These are phyloP conservation scores for Drosophila prosaltans DNA, from an alignment of 1,140 invertebrate species.

Conservation along the genomic window DNA sequence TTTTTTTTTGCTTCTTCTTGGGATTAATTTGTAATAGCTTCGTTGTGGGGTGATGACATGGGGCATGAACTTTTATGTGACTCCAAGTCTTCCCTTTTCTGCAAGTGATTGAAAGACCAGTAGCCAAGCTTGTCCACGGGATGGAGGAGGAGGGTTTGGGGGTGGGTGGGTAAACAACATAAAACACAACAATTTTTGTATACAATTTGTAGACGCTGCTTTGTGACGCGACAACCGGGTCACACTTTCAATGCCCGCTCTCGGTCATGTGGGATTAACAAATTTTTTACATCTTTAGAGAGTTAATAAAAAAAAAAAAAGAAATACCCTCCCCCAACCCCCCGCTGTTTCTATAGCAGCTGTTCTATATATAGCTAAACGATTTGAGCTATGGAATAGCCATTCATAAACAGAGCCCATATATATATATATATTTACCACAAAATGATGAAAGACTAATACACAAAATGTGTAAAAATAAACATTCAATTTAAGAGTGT, in stretches of 20 bases:
- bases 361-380: not conserved
- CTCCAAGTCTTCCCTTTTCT: not conserved
- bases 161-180: constrained; percentile 7
- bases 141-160: not conserved
- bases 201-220: constrained; percentile 1
- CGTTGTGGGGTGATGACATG: constrained; percentile 27
- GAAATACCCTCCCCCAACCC: too few species aligned
- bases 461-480: too few species aligned
- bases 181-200: constrained; percentile 12
- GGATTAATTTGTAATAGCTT: constrained; percentile 59
- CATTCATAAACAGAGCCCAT: not conserved
- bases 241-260: not conserved
- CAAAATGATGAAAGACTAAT: too few species aligned
- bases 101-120: constrained; percentile 46
- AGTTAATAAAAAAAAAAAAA: not conserved
- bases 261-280: not conserved
- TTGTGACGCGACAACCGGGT: constrained; percentile 7
- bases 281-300: not conserved
- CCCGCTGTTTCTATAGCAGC: not conserved
- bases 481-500: too few species aligned
- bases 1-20: not conserved
- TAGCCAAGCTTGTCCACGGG: not conserved
- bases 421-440: not conserved
- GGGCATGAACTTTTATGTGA: constrained; percentile 27
- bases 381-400: not conserved